Percentiles rank a stretch among this genome's conserved stretches.
Conservation (phyloP, 2,888 invertebrate species). For the Microctonus hyperodae region DNA sequence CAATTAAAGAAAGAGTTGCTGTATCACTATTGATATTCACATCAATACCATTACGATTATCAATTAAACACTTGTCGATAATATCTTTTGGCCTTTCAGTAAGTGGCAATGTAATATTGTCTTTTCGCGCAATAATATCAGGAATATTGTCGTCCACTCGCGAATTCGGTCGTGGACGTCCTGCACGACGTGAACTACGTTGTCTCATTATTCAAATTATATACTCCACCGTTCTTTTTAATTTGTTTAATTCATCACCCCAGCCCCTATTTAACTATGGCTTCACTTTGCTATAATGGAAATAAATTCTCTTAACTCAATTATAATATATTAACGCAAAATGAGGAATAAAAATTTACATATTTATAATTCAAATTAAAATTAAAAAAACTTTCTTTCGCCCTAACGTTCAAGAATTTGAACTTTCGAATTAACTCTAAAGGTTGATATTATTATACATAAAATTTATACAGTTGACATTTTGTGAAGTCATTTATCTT, state of each 20-base stretch:
- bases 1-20: slow-evolving; percentile 39
- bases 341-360: neutral
- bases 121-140: slow-evolving; percentile 47
- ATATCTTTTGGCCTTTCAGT: slow-evolving; percentile 46
- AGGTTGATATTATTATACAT: neutral
- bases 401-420: neutral
- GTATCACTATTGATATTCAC: slow-evolving; percentile 34
- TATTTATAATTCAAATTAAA: neutral
- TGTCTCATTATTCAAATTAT: slow-evolving; percentile 49
- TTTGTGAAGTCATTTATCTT: neutral
- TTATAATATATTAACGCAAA: neutral
- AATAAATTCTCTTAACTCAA: neutral
- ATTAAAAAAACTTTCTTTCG: neutral
- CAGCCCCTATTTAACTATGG: neutral
- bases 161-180: slow-evolving; percentile 52
- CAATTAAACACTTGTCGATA: slow-evolving; percentile 43
- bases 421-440: neutral
- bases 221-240: slow-evolving; percentile 5
- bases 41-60: slow-evolving; percentile 38
- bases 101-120: slow-evolving; percentile 41
- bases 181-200: slow-evolving; percentile 46
- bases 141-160: slow-evolving; percentile 47
- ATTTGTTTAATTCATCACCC: neutral
- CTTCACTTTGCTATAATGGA: neutral
- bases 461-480: no score